A percentile compares a stretch with the other conserved stretches of the same genome.
Conservation (phyloP, 2,113 vertebrate species). For the Dissostichus mawsoni region DNA sequence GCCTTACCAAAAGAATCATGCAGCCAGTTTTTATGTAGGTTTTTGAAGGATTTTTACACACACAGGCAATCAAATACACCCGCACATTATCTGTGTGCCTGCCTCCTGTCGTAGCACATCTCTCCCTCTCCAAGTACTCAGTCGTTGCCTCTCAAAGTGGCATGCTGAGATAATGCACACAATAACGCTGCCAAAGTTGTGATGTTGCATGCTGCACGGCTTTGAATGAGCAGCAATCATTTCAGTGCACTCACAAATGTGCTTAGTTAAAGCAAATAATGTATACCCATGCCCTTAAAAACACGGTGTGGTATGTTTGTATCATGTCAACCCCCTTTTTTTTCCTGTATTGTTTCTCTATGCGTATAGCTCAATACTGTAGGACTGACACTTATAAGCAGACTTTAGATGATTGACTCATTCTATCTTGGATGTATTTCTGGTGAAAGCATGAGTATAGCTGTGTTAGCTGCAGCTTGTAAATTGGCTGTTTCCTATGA, state of each 20-base stretch:
- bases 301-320: background rate
- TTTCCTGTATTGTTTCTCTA: background rate
- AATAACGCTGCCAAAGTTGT: conserved; percentile 24
- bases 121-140: conserved; percentile 24
- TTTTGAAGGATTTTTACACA: conserved; percentile 21
- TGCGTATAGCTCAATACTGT: background rate
- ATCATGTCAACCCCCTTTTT: background rate
- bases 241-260: background rate
- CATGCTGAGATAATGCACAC: conserved; percentile 54
- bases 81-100: conserved; percentile 25
- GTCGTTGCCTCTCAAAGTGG: conserved; percentile 48
- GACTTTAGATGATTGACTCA: background rate
- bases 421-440: conserved; percentile 33
- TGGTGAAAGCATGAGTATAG: conserved; percentile 7
- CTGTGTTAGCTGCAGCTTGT: conserved; percentile 35
- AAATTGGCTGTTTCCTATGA: conserved; percentile 44
- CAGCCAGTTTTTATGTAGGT: conserved; percentile 26
- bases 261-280: background rate
- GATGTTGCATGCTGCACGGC: conserved; percentile 20
- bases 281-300: background rate
- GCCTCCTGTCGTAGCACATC: conserved; percentile 26
- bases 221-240: conserved; percentile 42
- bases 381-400: background rate
- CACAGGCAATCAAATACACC: background rate
- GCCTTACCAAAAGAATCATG: conserved; percentile 44